A percentile compares a stretch with the other conserved stretches of the same genome.
phyloP scores from a whole-genome alignment of 2,888 invertebrate species.

The Dryomyza anilis region DNA sequence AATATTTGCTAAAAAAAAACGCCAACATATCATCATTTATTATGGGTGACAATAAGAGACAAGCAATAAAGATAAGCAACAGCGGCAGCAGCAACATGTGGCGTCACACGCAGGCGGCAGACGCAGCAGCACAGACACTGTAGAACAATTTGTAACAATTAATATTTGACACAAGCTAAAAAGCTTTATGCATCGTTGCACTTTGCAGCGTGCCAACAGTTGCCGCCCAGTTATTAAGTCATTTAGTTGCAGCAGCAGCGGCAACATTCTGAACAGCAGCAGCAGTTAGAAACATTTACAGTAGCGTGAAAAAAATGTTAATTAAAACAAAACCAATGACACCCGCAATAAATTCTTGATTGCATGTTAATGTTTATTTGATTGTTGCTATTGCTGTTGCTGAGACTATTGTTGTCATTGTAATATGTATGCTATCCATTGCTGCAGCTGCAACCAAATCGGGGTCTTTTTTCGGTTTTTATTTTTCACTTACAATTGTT shows the following conservation, averaged over 20 bases:
- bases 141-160: not conserved
- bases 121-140: not conserved
- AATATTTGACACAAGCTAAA: too few species aligned
- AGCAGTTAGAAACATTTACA: not conserved
- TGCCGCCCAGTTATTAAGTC: not conserved
- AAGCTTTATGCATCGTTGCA: not conserved
- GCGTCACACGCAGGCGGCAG: not conserved
- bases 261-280: not conserved
- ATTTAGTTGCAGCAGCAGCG: not conserved
- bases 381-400: not conserved
- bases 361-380: constrained; percentile 7
- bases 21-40: too few species aligned
- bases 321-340: constrained; percentile 12
- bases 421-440: not conserved
- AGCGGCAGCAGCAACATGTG: not conserved
- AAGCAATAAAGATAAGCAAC: too few species aligned
- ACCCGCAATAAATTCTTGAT: not conserved
- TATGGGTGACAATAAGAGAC: too few species aligned
- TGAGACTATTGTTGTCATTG: not conserved
- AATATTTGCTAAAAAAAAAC: too few species aligned
- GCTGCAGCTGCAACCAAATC: too few species aligned
- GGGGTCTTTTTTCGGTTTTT: not conserved
- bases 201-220: not conserved
- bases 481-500: not conserved
- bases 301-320: not conserved